phyloP scores from a whole-genome alignment of 35 echinoderm and acorn worm genomes.

The Heliocidaris erythrogramma region DNA sequence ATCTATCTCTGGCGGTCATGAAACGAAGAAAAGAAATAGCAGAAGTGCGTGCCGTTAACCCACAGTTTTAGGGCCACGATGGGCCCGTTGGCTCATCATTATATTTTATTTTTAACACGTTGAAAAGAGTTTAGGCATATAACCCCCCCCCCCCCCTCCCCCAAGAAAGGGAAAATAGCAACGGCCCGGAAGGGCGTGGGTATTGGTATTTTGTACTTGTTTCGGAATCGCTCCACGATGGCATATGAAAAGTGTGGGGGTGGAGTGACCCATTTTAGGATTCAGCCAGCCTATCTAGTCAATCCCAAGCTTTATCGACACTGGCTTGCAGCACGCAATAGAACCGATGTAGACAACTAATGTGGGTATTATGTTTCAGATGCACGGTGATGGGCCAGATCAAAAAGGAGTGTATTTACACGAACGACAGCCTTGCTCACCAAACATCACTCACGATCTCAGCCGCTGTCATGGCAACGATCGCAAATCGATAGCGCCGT shows the following conservation, averaged over 20 bases:
- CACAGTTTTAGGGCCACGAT: no score
- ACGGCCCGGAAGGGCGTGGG: not conserved
- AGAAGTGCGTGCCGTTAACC: no score
- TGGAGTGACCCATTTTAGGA: not conserved
- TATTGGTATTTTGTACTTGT: not conserved
- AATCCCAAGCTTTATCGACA: not conserved
- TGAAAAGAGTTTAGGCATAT: no score
- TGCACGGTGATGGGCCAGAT: not conserved
- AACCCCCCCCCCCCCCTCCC: no score
- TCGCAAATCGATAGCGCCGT: not conserved
- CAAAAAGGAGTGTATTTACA: constrained; percentile 17
- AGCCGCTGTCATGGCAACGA: not conserved
- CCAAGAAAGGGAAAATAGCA: not conserved
- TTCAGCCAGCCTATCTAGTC: not conserved
- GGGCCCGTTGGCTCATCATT: no score
- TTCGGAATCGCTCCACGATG: not conserved
- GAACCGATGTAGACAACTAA: not conserved
- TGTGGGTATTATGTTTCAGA: constrained; percentile 17
- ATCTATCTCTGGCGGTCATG: no score
- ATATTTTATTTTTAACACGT: no score
- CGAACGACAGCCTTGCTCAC: constrained; percentile 7
- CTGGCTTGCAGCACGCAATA: not conserved
- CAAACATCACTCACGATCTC: not conserved
- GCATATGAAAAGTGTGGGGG: not conserved
- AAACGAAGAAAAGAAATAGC: no score